These are phyloP conservation scores for Chionis minor DNA, from an alignment of 2,113 vertebrate species.

Conservation along the genomic window DNA sequence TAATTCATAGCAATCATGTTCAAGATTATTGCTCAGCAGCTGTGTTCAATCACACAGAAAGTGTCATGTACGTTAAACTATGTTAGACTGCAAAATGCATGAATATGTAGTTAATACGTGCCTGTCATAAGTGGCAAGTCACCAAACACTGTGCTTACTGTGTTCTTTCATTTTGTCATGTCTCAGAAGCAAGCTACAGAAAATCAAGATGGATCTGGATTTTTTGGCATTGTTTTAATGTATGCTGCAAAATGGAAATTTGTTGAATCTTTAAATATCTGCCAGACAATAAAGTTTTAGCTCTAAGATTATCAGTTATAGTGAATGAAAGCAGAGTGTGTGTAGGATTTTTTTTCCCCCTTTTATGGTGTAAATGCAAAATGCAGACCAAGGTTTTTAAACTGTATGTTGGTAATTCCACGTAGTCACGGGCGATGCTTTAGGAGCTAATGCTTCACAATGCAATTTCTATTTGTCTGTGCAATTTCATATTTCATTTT, in stretches of 20 bases:
- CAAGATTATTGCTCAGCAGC: background rate
- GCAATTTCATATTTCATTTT: background rate
- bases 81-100: background rate
- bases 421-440: accelerated
- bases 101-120: background rate
- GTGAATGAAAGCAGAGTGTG: background rate
- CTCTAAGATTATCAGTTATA: background rate
- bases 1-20: background rate
- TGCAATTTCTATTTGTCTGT: background rate
- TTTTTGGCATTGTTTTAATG: background rate
- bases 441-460: background rate
- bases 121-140: background rate
- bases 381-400: background rate
- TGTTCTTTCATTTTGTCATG: background rate
- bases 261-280: background rate
- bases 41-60: background rate
- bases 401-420: background rate
- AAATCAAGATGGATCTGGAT: background rate
- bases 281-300: background rate
- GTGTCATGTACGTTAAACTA: background rate
- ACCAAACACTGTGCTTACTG: background rate
- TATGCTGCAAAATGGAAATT: background rate
- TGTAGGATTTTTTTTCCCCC: background rate
- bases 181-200: background rate
- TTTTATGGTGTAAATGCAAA: background rate